Evolutionary conservation across 2,888 invertebrate species (phyloP).

Genomic region (Luperina testacea): DNA sequence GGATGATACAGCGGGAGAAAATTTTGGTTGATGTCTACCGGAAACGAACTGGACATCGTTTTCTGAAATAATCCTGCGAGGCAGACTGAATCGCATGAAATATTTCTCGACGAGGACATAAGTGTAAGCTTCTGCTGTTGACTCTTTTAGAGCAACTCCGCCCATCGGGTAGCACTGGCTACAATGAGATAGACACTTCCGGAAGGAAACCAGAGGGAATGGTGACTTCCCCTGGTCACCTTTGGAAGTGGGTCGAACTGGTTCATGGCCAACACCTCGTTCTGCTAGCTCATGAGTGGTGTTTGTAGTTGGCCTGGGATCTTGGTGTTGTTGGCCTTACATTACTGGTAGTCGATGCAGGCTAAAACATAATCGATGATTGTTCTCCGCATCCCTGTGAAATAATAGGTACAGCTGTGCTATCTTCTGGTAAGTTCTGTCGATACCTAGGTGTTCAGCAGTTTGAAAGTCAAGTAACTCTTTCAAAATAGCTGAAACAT

Average conservation of each 20-base stretch:
- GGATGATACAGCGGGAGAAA: conserved; percentile 1
- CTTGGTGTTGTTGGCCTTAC: background rate
- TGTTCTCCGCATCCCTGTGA: background rate
- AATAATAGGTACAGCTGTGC: background rate
- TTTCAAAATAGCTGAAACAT: background rate
- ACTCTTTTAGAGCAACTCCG: background rate
- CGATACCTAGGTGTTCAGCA: background rate
- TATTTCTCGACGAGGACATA: background rate
- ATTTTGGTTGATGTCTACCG: conserved; percentile 14
- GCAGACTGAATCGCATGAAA: background rate
- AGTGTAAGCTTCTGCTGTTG: background rate
- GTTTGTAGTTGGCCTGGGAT: background rate
- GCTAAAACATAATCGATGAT: background rate
- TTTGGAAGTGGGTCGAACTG: background rate
- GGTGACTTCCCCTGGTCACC: background rate
- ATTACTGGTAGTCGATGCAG: background rate
- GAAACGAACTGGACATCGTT: conserved; percentile 7
- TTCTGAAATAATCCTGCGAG: background rate
- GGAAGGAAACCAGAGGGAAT: background rate
- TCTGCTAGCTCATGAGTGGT: background rate
- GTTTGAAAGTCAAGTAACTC: background rate
- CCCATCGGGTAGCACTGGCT: background rate
- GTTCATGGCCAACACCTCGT: background rate
- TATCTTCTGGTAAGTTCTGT: background rate
- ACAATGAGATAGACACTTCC: no score